phyloP scores from a whole-genome alignment of 2,888 invertebrate species.

The Drymonia ruficornis region DNA sequence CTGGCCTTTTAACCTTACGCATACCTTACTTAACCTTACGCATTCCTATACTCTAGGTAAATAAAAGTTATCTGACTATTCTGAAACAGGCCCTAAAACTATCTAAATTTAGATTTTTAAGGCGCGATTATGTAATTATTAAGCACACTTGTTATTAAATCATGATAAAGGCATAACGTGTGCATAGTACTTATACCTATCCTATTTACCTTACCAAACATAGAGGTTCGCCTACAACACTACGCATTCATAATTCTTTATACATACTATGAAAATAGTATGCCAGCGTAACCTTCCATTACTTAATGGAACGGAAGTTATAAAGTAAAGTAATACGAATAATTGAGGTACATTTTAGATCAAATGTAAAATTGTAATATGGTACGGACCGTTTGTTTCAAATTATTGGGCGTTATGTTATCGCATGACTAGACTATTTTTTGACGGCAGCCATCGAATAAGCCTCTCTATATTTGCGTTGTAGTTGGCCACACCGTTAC shows the following conservation, averaged over 20 bases:
- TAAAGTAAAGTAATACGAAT: constrained; percentile 2
- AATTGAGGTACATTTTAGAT: constrained; percentile 9
- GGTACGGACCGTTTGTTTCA: constrained; percentile 49
- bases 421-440: constrained; percentile 54
- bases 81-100: too few relatives aligned
- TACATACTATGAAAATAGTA: neutral
- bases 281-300: constrained; percentile 3
- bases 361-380: constrained; percentile 48
- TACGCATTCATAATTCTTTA: neutral
- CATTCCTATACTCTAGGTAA: too few relatives aligned
- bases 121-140: too few relatives aligned
- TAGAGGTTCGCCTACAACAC: too few relatives aligned
- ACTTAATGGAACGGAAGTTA: constrained; percentile 11
- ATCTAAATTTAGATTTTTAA: too few relatives aligned
- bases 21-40: too few relatives aligned
- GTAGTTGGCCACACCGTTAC: constrained; percentile 43
- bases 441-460: constrained; percentile 35
- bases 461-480: constrained; percentile 35
- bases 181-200: too few relatives aligned
- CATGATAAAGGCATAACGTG: too few relatives aligned
- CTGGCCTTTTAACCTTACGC: too few relatives aligned
- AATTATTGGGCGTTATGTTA: constrained; percentile 51
- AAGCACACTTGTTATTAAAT: too few relatives aligned
- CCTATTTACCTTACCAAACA: too few relatives aligned
- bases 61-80: too few relatives aligned